Base-by-base conservation (phyloP, 2,888 invertebrate species). In the Craniophora ligustri region DNA sequence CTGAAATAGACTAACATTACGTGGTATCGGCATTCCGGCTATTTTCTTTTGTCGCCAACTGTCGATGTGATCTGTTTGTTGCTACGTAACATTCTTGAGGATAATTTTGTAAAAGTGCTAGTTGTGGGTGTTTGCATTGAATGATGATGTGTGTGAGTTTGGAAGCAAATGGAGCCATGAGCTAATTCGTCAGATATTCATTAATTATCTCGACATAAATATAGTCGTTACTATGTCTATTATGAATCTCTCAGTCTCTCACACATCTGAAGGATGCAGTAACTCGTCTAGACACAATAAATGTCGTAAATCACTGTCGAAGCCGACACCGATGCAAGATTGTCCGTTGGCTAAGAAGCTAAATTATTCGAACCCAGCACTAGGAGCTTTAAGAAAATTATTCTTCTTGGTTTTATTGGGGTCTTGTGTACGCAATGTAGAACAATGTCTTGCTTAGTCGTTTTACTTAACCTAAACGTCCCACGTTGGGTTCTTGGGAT, bases 1-100 rank as follows among this genome's bases (percentile, higher is more conserved):
- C 89, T 88, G 85, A 87, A 88, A 90, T 89, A 90, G 88, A 89
- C 87, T 84, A 80, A 78, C 83, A 83, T 87, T 87, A 84, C 87
- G 88, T 85, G 86, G 75, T 87, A 79, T 87, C 81, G 85, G 89
- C 86, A 88, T 89, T 86, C 86, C 83, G 75, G 85, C 80, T 87
- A 88, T 89, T 91, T 87, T 89, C 82, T 85, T 82, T 86, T 86
- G 89, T 88, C 87, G 86, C 85, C 85, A 85, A 84, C 81, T 81
- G 76, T 78, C 81, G 76, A 75, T 77, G 79, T 76, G 72, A 72
- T 81, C 73, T 79, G 81, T 76, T 81, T 75, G 81, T 79, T 79
- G 77, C 78, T 80, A 81, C 79, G 79, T 77, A 78, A 76, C 76
- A 79, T 79, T 77, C 75, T 62, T 79, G 63, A 72, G 65, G 42